phyloP scores from a whole-genome alignment of 1,140 invertebrate species.

The Formica exsecta region DNA sequence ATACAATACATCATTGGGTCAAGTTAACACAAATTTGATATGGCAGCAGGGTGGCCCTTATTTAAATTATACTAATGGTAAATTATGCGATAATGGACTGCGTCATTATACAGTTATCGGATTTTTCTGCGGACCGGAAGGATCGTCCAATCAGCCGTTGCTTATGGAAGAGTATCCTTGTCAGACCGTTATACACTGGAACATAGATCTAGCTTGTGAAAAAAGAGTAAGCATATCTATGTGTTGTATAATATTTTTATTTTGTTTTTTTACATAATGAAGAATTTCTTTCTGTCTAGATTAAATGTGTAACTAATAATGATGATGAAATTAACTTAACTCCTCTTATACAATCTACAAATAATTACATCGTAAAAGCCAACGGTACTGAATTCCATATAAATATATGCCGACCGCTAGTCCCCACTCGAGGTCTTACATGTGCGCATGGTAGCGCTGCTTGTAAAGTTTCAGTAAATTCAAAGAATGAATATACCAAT shows the following conservation, averaged over 20 bases:
- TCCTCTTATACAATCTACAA: constrained; percentile 82
- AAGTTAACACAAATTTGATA: constrained; percentile 84
- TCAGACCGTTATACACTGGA: constrained; percentile 85
- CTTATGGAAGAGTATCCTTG: constrained; percentile 85
- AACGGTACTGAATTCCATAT: constrained; percentile 82
- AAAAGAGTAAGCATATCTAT: constrained; percentile 79
- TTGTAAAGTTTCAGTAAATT: constrained; percentile 83
- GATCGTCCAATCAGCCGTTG: constrained; percentile 76
- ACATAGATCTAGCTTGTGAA: constrained; percentile 84
- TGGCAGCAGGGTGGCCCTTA: constrained; percentile 86
- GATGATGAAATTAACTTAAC: constrained; percentile 83
- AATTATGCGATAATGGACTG: constrained; percentile 77
- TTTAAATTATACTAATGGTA: constrained; percentile 86
- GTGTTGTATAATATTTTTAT: neutral
- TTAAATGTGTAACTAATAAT: constrained; percentile 76
- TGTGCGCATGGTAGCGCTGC: constrained; percentile 85
- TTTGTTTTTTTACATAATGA: neutral
- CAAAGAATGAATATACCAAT: constrained; percentile 78
- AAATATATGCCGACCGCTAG: constrained; percentile 86
- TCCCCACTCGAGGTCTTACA: constrained; percentile 84
- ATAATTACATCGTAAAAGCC: constrained; percentile 85
- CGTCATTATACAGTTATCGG: constrained; percentile 85
- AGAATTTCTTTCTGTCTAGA: constrained; percentile 64
- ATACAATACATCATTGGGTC: constrained; percentile 81
- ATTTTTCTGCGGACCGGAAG: constrained; percentile 85